Conservation (phyloP, 2,888 invertebrate genomes). For the Caenorhabditis wallacei region DNA sequence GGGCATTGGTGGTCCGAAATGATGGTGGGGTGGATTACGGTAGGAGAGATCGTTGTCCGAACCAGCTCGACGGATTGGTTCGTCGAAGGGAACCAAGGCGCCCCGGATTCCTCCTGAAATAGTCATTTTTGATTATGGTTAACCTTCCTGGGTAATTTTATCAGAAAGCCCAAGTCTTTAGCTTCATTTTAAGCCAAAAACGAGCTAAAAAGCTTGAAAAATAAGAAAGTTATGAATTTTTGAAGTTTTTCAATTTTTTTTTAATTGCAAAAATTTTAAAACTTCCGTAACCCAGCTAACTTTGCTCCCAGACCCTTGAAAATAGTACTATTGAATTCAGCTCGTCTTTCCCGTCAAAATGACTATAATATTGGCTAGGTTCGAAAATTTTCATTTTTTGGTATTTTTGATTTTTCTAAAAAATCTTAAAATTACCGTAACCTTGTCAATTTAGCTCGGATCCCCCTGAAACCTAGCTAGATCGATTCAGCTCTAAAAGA, state of each 20-base stretch:
- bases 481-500: too few species aligned
- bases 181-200: background rate
- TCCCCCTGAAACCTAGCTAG: too few species aligned
- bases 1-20: conserved; percentile 21
- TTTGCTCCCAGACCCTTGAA: background rate
- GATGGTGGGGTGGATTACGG: conserved; percentile 45
- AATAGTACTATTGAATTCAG: background rate
- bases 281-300: background rate
- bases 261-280: background rate
- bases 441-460: too few species aligned
- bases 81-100: conserved; percentile 67
- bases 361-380: conserved; percentile 1
- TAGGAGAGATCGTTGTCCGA: conserved; percentile 68
- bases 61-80: conserved; percentile 66
- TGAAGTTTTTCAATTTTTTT: background rate
- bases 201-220: background rate
- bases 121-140: too few species aligned
- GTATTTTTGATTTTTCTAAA: background rate
- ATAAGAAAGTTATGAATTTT: background rate
- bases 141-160: too few species aligned
- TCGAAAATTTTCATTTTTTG: background rate
- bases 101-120: conserved; percentile 63
- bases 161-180: too few species aligned
- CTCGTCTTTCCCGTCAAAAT: background rate
- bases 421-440: background rate